phyloP scores from a whole-genome alignment of 2,888 invertebrate genomes.

The Fissipunctia ypsillon region DNA sequence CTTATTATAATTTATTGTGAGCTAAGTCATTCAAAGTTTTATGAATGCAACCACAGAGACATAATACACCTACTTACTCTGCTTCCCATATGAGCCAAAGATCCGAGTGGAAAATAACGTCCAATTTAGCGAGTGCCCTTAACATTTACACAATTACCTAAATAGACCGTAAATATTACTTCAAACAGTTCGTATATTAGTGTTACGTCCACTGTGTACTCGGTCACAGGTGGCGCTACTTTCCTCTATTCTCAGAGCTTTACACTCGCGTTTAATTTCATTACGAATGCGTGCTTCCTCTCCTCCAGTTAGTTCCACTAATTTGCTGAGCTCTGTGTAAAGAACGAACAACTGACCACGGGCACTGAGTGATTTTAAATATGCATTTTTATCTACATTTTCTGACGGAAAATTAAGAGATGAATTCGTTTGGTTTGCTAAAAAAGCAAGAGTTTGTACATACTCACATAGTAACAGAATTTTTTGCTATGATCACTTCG shows the following conservation, averaged over 20 bases:
- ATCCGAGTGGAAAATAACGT: neutral
- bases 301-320: constrained; percentile 48
- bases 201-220: constrained; percentile 17
- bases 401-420: neutral
- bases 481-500: neutral
- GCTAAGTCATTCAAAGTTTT: neutral
- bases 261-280: constrained; percentile 54
- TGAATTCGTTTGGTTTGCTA: constrained; percentile 17
- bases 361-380: constrained; percentile 52
- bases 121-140: neutral
- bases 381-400: constrained; percentile 49
- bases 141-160: constrained; percentile 5
- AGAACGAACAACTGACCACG: constrained; percentile 44
- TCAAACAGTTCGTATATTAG: constrained; percentile 39
- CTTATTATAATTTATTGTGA: neutral
- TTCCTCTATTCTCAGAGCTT: constrained; percentile 49
- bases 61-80: neutral
- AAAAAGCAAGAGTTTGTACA: neutral
- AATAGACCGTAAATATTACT: constrained; percentile 14
- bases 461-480: neutral
- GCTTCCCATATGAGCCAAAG: neutral
- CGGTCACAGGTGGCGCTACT: constrained; percentile 58
- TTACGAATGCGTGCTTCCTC: constrained; percentile 61
- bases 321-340: constrained; percentile 46
- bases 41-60: neutral